Conservation (phyloP, 2,888 invertebrate species). For the Scaeva pyrastri region DNA sequence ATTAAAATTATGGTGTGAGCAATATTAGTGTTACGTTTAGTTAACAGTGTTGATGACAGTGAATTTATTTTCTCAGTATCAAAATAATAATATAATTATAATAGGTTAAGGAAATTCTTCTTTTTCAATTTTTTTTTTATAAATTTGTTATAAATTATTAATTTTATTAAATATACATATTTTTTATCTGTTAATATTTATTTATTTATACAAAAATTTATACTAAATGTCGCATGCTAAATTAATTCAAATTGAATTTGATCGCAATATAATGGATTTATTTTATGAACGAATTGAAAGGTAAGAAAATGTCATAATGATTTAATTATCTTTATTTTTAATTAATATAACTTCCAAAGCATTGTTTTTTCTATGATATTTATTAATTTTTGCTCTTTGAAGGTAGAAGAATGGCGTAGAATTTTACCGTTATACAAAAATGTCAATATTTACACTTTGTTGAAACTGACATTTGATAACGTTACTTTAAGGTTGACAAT, state of each 20-base stretch:
- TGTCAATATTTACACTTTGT: no score
- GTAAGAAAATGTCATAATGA: constrained; percentile 14
- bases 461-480: no score
- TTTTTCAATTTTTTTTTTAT: constrained; percentile 23
- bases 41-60: constrained; percentile 26
- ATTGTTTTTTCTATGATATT: no score
- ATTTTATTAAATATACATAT: constrained; percentile 24
- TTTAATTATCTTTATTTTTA: no score
- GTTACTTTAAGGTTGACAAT: no score
- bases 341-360: no score
- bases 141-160: constrained; percentile 44
- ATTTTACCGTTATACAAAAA: no score
- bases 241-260: constrained; percentile 82
- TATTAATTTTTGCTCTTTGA: no score
- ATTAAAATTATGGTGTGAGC: constrained; percentile 14
- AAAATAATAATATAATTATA: not conserved
- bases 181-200: constrained; percentile 47
- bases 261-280: constrained; percentile 83
- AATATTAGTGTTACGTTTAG: constrained; percentile 41
- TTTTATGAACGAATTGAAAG: constrained; percentile 80
- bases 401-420: no score
- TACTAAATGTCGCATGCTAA: constrained; percentile 71
- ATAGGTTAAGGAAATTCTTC: not conserved
- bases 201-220: constrained; percentile 50
- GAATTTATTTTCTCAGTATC: constrained; percentile 13